A percentile compares a stretch with the other conserved stretches of the same genome.
These are phyloP conservation scores for Sebastes matsubarae DNA, from an alignment of 2,797 vertebrate species.

Conservation along the genomic window DNA sequence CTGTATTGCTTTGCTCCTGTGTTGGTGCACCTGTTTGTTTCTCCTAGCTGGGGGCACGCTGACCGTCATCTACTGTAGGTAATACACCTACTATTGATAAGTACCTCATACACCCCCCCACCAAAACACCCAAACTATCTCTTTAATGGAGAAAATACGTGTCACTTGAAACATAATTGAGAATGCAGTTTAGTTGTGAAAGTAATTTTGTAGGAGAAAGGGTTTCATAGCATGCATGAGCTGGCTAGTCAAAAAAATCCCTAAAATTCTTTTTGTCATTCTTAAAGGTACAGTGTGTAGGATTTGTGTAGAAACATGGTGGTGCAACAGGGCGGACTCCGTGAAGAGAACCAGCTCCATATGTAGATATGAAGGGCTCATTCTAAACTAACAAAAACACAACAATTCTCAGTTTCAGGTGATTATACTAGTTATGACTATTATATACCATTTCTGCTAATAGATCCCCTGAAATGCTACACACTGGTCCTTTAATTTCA, in stretches of 20 bases:
- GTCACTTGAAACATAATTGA: not conserved
- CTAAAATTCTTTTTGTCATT: not conserved
- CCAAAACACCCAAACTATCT: no score
- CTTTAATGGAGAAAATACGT: not conserved
- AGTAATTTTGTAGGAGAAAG: not conserved
- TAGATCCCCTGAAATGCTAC: not conserved
- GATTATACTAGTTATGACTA: no score
- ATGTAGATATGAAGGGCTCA: not conserved
- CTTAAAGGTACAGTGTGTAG: not conserved
- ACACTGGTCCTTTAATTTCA: not conserved
- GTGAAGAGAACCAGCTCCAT: no score
- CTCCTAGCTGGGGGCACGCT: no score
- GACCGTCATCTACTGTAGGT: no score
- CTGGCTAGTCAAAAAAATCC: not conserved
- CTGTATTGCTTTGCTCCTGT: no score
- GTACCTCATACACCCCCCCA: no score
- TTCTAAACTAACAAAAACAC: not conserved
- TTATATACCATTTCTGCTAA: not conserved
- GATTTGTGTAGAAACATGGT: not conserved
- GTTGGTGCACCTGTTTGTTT: no score
- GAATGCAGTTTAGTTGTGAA: not conserved
- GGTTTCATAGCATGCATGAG: not conserved
- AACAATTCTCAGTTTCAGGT: not conserved
- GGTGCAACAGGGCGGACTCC: no score
- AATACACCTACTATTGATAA: no score